A percentile compares a stretch with the other conserved stretches of the same genome.
Evolutionary conservation across 2,888 invertebrate species (phyloP).

Genomic region (Carabus problematicus): DNA sequence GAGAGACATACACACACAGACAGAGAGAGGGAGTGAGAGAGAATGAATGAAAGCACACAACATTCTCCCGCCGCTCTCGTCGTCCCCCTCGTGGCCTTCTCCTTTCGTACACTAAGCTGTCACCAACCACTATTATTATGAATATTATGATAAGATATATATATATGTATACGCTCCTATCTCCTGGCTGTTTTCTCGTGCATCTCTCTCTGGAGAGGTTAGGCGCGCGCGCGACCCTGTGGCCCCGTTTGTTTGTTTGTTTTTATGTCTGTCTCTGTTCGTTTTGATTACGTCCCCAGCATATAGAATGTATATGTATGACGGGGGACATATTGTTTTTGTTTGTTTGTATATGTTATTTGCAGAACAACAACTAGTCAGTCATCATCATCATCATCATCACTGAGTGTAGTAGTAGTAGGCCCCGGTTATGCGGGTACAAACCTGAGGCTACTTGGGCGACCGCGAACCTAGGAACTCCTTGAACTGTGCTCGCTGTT

Average conservation of each 20-base stretch:
- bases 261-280: not conserved
- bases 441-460: constrained; percentile 39
- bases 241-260: constrained; percentile 27
- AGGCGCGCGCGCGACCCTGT: constrained; percentile 31
- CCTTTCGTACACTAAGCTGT: constrained; percentile 18
- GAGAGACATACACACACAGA: too few relatives aligned
- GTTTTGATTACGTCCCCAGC: not conserved
- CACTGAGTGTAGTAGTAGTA: constrained; percentile 28
- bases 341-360: not conserved
- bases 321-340: constrained; percentile 5
- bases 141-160: too few relatives aligned
- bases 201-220: constrained; percentile 13
- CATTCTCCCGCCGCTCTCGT: not conserved
- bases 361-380: not conserved
- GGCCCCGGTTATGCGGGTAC: constrained; percentile 25
- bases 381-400: constrained; percentile 4
- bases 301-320: not conserved
- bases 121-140: not conserved
- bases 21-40: too few relatives aligned
- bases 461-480: constrained; percentile 40
- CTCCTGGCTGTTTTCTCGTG: too few relatives aligned
- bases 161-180: too few relatives aligned
- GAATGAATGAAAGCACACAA: too few relatives aligned
- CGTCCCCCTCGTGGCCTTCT: constrained; percentile 19
- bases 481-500: constrained; percentile 21